These are phyloP conservation scores for Metallyticus violacea DNA, from an alignment of 2,888 invertebrate genomes.

Conservation along the genomic window DNA sequence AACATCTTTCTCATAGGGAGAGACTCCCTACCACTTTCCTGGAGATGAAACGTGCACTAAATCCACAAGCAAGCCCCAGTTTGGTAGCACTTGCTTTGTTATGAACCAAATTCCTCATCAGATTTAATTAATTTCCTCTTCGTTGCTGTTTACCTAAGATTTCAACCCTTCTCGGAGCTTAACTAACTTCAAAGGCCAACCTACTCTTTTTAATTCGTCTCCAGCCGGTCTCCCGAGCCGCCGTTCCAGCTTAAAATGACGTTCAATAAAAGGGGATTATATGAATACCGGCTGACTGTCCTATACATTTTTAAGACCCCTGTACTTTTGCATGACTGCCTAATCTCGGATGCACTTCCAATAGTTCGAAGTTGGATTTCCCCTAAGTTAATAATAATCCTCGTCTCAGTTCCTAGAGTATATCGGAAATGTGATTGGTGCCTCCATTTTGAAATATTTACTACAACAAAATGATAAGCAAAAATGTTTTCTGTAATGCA, in stretches of 20 bases:
- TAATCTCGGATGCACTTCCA: not conserved
- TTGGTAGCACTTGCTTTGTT: not conserved
- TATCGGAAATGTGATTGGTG: too few species aligned
- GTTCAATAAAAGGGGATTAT: not conserved
- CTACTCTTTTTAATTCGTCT: not conserved
- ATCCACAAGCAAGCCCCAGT: not conserved
- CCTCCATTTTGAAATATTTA: too few species aligned
- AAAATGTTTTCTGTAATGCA: too few species aligned
- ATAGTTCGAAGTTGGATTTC: too few species aligned
- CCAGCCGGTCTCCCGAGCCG: too few species aligned
- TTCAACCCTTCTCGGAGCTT: not conserved
- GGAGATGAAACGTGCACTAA: not conserved
- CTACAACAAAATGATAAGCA: too few species aligned
- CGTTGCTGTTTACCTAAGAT: not conserved
- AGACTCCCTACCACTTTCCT: not conserved
- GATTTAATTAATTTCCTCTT: not conserved
- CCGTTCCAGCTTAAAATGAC: not conserved
- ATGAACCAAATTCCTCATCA: not conserved
- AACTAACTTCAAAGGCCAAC: not conserved
- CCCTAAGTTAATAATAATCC: too few species aligned
- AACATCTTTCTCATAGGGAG: not conserved
- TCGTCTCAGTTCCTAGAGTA: too few species aligned
- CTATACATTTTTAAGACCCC: not conserved
- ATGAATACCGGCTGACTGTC: not conserved
- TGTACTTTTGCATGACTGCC: too few species aligned